Base-by-base conservation (phyloP, 1,140 invertebrate species). In the Cydia pomonella region DNA sequence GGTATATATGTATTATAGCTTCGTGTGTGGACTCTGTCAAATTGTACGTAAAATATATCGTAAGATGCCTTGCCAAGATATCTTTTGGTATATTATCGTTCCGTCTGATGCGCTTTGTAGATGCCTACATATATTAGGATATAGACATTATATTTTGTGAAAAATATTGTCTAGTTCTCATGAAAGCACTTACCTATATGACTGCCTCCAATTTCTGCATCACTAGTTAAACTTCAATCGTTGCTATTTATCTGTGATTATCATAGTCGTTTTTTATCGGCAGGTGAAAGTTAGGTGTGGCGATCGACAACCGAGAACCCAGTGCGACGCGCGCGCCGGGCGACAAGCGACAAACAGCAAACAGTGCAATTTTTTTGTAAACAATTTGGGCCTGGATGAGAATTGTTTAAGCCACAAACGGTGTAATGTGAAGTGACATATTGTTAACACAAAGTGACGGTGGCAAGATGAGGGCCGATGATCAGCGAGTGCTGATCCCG, bases 231-330 rank as follows among this genome's bases (percentile, higher is more conserved):
- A 63, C 64, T 74, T 44, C 25, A 23, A 59, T 79, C 62, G 72
- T 62, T 73, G 62, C 6, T 59, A 66, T 73, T 79, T 76, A n/a
- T 72, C 73, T 80, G 75, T 79, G 75, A 75, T 84, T 75, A 63
- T 77, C 47, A 75, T 85, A 88, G 82, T 87, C 86, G 79, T 79
- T 86, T 85, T 85, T 86, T 87, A 84, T 88, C 76, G 75, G 73
- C 81, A 84, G 82, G 89, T 91, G 89, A 91, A 91, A 90, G 88
- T 89, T 83, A 79, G 81, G 80, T 84, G 86, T 79, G 80, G 83
- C 79, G 80, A 72, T 77, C 76, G 79, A 84, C 80, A 77, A 84
- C 74, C 84, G 53, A 59, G 53, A 76, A 74, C 64, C 76, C 72
- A 66, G 77, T 78, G 77, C 75, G 79, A 64, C 77, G 66, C 73